Conservation (phyloP, 2,888 invertebrate species). For the Salticus scenicus region DNA sequence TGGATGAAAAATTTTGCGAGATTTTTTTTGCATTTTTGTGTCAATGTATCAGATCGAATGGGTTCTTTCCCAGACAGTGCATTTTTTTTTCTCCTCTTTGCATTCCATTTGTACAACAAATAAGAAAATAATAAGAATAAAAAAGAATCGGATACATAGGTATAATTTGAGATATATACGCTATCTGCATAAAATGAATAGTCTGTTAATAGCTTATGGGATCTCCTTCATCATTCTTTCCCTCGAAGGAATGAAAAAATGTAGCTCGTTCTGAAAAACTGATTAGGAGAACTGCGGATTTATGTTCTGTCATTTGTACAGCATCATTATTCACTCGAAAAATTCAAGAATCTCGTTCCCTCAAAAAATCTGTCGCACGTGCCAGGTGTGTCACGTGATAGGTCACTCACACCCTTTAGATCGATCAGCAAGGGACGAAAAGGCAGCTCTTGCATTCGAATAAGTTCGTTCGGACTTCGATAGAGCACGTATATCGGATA, state of each 20-base stretch:
- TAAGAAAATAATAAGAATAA: background rate
- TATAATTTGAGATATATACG: conserved; percentile 3
- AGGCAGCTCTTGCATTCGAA: background rate
- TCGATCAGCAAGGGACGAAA: conserved; percentile 2
- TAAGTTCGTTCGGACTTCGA: background rate
- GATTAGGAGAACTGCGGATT: background rate
- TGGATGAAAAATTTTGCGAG: too few relatives aligned
- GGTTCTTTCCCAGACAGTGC: too few relatives aligned
- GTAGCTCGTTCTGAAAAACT: background rate
- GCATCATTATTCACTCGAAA: background rate
- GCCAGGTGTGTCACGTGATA: conserved; percentile 53
- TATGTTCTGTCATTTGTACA: background rate
- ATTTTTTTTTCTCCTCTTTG: too few relatives aligned
- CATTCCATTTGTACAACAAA: background rate
- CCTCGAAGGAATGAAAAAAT: background rate
- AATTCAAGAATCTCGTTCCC: conserved; percentile 10
- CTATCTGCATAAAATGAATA: conserved; percentile 17
- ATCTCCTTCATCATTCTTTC: background rate
- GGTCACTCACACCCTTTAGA: conserved; percentile 52
- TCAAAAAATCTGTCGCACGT: conserved; percentile 28
- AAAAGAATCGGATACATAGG: background rate
- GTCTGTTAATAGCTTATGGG: background rate
- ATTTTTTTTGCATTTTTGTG: too few relatives aligned
- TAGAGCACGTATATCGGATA: conserved; percentile 13
- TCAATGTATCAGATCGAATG: too few relatives aligned